phyloP scores from a whole-genome alignment of 2,888 invertebrate species.

The Sylvicola cinctus region DNA sequence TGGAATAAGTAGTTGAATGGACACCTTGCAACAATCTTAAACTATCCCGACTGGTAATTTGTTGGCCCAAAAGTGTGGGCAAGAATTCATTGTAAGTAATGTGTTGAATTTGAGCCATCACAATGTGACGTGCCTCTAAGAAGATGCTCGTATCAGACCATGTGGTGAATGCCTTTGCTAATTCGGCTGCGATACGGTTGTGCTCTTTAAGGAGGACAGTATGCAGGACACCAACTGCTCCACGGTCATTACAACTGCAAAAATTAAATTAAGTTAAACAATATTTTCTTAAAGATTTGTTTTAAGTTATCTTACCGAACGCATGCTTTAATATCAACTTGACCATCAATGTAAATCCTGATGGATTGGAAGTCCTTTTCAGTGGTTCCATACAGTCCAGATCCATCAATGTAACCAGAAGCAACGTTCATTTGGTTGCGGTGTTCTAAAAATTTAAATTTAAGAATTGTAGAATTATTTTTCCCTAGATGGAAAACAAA shows the following conservation, averaged over 20 bases:
- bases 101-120: conserved; percentile 63
- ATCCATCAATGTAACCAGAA: conserved; percentile 65
- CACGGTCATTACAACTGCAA: conserved; percentile 33
- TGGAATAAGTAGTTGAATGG: conserved; percentile 62
- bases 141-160: conserved; percentile 64
- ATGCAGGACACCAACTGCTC: conserved; percentile 51
- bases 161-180: conserved; percentile 48
- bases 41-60: conserved; percentile 21
- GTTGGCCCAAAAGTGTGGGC: conserved; percentile 47
- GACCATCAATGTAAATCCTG: conserved; percentile 48
- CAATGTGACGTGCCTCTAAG: conserved; percentile 49
- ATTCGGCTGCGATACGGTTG: conserved; percentile 51
- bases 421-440: conserved; percentile 74
- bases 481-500: no score
- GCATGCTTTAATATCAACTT: conserved; percentile 45
- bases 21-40: conserved; percentile 49
- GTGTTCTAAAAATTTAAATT: no score
- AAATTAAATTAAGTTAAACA: conserved; percentile 10
- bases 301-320: conserved; percentile 24
- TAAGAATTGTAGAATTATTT: no score
- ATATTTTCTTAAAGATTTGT: conserved; percentile 11
- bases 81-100: conserved; percentile 69
- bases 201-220: conserved; percentile 53
- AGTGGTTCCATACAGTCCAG: conserved; percentile 60
- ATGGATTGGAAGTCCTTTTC: conserved; percentile 46